Base-by-base conservation (phyloP, 1,140 invertebrate genomes). In the Rhyzopertha dominica region DNA sequence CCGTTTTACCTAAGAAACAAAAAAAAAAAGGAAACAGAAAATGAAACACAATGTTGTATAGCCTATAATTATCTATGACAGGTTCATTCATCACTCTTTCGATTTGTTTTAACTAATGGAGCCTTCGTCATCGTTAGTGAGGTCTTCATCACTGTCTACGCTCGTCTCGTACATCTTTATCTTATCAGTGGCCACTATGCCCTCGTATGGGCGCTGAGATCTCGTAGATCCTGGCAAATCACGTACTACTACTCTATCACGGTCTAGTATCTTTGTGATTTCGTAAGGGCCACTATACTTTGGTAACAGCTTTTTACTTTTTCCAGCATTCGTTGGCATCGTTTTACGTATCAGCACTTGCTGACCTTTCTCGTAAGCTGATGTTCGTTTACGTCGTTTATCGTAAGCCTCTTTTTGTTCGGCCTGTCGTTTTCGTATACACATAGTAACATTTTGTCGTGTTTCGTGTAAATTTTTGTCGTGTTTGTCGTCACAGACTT, bases 221-320 rank as follows among this genome's bases (percentile, higher is more conserved):
- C 48, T 17, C 13, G 43, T 24, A 1, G 54, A 43, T 38, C 49
- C 54, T 5, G 46, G 32, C 14, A 59, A 19, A 35, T 59, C 54
- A 13, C 32, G 25, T 19, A 56, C 36, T 28, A 34, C 47, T 22
- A 34, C n/a, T n/a, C n/a, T n/a, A n/a, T n/a, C n/a, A n/a, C n/a
- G n/a, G n/a, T n/a, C n/a, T n/a, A n/a, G n/a, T 19, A 56, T 45
- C 16, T 41, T 46, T 13, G 36, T 42, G 18, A 59, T 29, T 25
- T 49, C 24, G 30, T 59, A 56, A 12, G 46, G 56, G 10, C 48
- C 56, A 34, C 34, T 32, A 40, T 53, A 50, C 41, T 50, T 50
- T 20, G 47, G 43, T 30, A 46, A 39, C 13, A 53, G 35, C 24
- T 53, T 43, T 4, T 32, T 42, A 18, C 40, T 42, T 29, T 42